A percentile compares a stretch with the other conserved stretches of the same genome.
Evolutionary conservation across 2,797 vertebrate species (phyloP).

Genomic region (Crenuchus spilurus): DNA sequence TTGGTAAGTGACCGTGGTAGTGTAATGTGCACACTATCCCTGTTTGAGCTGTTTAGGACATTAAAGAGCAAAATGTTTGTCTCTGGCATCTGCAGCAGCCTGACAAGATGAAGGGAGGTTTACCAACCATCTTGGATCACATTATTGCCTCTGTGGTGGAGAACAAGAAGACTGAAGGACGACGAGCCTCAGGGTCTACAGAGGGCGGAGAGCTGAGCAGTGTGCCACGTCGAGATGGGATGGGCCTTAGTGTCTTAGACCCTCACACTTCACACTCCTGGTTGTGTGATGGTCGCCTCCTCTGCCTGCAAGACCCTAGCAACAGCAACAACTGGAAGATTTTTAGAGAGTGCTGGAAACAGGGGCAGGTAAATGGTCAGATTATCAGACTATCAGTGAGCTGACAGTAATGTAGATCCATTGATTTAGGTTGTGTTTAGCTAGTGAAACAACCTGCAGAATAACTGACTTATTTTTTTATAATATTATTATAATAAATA

Average conservation of each 20-base stretch:
- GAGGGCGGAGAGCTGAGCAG: conserved; percentile 82
- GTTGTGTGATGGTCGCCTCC: conserved; percentile 97
- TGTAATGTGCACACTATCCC: too few relatives aligned
- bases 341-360: conserved; percentile 99
- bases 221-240: conserved; percentile 86
- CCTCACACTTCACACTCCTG: conserved; percentile 98
- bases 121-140: conserved; percentile 97
- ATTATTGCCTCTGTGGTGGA: conserved; percentile 99
- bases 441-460: too few relatives aligned
- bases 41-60: too few relatives aligned
- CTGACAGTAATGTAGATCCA: too few relatives aligned
- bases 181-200: conserved; percentile 81
- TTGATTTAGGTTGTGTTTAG: too few relatives aligned
- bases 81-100: conserved; percentile 72
- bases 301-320: conserved; percentile 97
- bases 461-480: too few relatives aligned
- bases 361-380: conserved; percentile 86
- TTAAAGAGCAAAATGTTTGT: neutral
- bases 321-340: conserved; percentile 99
- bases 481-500: neutral
- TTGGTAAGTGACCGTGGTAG: too few relatives aligned
- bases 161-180: conserved; percentile 94
- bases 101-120: conserved; percentile 91
- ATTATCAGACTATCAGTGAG: too few relatives aligned
- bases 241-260: conserved; percentile 96